Evolutionary conservation across 37 sponge, comb jelly and placozoan genomes (phyloP), one percentile per base, ranked within the genome.

Genomic region (Geodia barretti): DNA sequence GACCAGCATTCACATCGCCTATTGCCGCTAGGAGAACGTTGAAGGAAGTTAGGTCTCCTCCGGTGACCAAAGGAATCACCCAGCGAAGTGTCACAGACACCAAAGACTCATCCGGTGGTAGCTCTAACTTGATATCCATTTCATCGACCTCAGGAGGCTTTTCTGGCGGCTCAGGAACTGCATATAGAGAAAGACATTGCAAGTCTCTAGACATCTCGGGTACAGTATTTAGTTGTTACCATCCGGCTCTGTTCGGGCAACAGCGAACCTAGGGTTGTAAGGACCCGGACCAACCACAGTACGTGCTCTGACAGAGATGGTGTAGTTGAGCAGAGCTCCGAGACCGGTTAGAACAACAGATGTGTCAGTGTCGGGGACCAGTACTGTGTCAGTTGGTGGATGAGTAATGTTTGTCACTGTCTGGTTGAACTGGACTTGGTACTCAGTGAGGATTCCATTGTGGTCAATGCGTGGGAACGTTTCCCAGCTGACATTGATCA

Each of bases 211-310:
- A 14, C 54, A 47, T 47, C 14, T 47, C 54, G 54, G 11, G 14
- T 47, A 14, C 54, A n/a, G n/a, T n/a, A n/a, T n/a, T n/a, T n/a
- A n/a, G n/a, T n/a, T n/a, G n/a, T 14, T 47, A 47, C 54, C 54
- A 47, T 47, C 54, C 7, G 54, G 54, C 7, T 47, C 54, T 17
- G 54, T 47, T 14, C 14, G 54, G 14, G 54, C 54, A 47, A 14
- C 14, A 14, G 14, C 54, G 14, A 14, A 14, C 7, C 19, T 34
- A 34, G 26, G 31, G 19, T 62, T 77, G 41, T 62, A 77, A 1
- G 78, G 78, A 64, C 78, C 78, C 20, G 65, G 65, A 1, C 78
- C 78, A 2, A 77, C 41, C 19, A n/a, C 39, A n/a, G 78, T 77
- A 41, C 34, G 63, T 4, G 78, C 78, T 60, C 78, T 62, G 26